Conservation (phyloP, 2,113 vertebrate genomes). For the Gopherus evgoodei region DNA sequence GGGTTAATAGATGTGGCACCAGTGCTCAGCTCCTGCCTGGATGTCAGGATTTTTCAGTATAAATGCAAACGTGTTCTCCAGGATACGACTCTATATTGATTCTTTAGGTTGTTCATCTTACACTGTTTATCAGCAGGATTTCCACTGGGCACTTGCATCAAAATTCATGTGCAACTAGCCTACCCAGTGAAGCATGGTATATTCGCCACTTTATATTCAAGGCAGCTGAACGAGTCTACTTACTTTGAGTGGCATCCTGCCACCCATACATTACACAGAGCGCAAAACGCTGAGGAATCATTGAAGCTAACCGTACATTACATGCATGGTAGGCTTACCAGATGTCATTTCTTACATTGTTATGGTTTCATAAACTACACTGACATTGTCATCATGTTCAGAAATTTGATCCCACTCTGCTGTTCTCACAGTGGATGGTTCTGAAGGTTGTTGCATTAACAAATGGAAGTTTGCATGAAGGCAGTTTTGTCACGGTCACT, state of each 20-base stretch:
- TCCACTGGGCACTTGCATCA: constrained; percentile 33
- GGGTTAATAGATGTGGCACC: fast-evolving
- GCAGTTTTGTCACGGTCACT: background rate
- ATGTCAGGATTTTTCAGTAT: background rate
- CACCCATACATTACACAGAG: constrained; percentile 41
- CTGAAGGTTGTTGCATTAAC: constrained; percentile 39
- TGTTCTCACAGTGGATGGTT: constrained; percentile 14
- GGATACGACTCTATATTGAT: background rate
- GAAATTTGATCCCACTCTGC: constrained; percentile 64
- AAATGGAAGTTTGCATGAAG: constrained; percentile 43
- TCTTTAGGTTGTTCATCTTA: background rate
- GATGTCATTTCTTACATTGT: constrained; percentile 81
- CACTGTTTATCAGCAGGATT: background rate
- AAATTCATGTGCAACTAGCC: constrained; percentile 52
- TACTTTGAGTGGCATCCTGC: constrained; percentile 68
- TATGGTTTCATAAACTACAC: constrained; percentile 81
- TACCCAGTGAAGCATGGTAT: constrained; percentile 30
- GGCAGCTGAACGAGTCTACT: constrained; percentile 59
- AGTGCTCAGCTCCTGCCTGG: background rate
- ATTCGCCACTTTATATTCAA: constrained; percentile 68
- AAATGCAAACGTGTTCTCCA: background rate
- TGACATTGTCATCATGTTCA: constrained; percentile 81
- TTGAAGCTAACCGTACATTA: constrained; percentile 80
- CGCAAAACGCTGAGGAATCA: constrained; percentile 53
- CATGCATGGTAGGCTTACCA: constrained; percentile 80